Base-by-base conservation (phyloP, 2,888 invertebrate genomes). In the Lasioglossum malachurum region DNA sequence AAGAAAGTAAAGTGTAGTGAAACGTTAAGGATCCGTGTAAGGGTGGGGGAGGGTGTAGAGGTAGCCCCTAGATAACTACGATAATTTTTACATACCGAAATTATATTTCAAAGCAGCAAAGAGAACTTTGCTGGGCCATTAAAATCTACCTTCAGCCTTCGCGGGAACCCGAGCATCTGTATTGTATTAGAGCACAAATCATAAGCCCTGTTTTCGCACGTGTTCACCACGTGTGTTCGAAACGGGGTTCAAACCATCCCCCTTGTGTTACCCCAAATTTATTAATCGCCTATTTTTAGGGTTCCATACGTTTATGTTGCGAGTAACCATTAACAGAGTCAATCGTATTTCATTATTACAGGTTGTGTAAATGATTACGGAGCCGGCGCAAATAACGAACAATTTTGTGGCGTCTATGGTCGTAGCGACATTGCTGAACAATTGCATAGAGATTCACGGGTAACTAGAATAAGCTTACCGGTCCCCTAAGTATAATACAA, bases 401-500 rank as follows among this genome's bases (percentile, higher is more conserved):
- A 27, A 71, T 44, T 27, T 46, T 46, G 72, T 7, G 16, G 7
- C 27, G 44, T 72, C 38, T 57, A 46, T 19, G 23, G 31, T 46
- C 31, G 23, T 53, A 69, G 31, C n/a, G 27, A 38, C 4, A 41
- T 41, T 0, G 16, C 64, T 49, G 73, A 31, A 77, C 60, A 78
- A 78, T 72, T 69, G 72, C 69, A 67, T 49, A 12, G 46, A 78
- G 57, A 38, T 31, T 41, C 41, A 67, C 74, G 57, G 49, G 75
- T 73, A 64, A 83, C 82, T 88, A 74, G 71, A 74, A 85, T 74
- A 44, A 82, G 87, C 87, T 83, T 78, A 82, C 76, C 82, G 88
- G 87, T 87, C 88, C 91, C 89, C 91, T 89, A 92, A 92, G 89
- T 91, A 49, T 49, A 49, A 19, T 19, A 91, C 91, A 93, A 93